Evolutionary conservation across 2,797 vertebrate species (phyloP).

Genomic region (Acanthornis magna): DNA sequence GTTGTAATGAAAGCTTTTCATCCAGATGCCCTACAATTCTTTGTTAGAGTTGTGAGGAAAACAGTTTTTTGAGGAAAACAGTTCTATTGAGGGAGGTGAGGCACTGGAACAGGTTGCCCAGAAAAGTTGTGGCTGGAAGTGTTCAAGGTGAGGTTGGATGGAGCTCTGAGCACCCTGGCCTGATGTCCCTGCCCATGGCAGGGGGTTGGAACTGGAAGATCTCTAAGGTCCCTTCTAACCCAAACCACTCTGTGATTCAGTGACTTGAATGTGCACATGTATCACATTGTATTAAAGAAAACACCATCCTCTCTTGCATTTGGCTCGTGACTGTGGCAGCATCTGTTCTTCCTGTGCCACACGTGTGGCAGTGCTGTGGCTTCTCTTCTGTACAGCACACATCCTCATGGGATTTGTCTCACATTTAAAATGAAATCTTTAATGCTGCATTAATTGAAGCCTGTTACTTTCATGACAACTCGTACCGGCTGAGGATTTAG

Average conservation of each 20-base stretch:
- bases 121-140: background rate
- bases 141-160: background rate
- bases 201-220: background rate
- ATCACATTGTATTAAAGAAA: background rate
- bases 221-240: background rate
- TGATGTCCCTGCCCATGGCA: background rate
- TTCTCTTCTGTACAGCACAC: background rate
- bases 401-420: background rate
- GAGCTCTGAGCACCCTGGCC: background rate
- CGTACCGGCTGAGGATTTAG: background rate
- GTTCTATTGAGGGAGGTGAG: background rate
- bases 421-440: background rate
- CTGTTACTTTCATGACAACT: background rate
- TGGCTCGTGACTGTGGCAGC: accelerated
- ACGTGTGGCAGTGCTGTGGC: background rate
- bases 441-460: background rate
- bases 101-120: background rate
- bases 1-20: background rate
- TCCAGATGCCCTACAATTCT: background rate
- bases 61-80: background rate
- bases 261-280: background rate
- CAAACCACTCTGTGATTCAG: background rate
- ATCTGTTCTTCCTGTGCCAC: background rate
- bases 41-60: background rate
- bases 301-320: background rate